phyloP scores from a whole-genome alignment of 2,888 invertebrate species.

The Ernsta delagoae region DNA sequence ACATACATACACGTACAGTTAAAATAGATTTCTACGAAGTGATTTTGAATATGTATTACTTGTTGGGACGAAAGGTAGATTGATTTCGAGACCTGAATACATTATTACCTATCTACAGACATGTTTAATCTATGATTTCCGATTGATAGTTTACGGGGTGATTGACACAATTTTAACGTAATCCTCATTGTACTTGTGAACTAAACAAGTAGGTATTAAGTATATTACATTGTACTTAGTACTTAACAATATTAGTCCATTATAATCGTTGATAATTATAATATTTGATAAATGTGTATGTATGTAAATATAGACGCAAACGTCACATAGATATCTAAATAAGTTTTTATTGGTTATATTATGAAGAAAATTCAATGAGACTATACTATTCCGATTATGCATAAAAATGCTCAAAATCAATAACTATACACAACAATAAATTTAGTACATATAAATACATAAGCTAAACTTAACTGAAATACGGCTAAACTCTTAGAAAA shows the following conservation, averaged over 20 bases:
- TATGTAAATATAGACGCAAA: no score
- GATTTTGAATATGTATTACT: slow-evolving; percentile 24
- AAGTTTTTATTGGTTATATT: no score
- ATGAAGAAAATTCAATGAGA: no score
- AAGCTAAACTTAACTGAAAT: no score
- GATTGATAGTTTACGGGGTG: slow-evolving; percentile 49
- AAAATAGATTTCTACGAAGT: slow-evolving; percentile 17
- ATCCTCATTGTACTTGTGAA: slow-evolving; percentile 36
- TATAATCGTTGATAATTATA: neutral
- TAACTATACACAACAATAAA: no score
- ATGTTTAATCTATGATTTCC: slow-evolving; percentile 54
- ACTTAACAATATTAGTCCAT: slow-evolving; percentile 39
- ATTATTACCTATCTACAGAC: slow-evolving; percentile 43
- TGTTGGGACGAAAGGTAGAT: slow-evolving; percentile 26
- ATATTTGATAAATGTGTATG: no score
- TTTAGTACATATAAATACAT: no score
- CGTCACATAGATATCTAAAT: no score
- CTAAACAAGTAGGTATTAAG: no score
- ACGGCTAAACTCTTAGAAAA: neutral
- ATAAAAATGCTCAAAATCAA: no score
- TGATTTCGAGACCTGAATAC: slow-evolving; percentile 43
- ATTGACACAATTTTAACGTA: slow-evolving; percentile 50
- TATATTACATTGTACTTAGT: slow-evolving; percentile 27
- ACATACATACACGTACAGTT: neutral
- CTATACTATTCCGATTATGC: no score